phyloP scores from a whole-genome alignment of 2,888 invertebrate species.

The Linyphia triangularis region DNA sequence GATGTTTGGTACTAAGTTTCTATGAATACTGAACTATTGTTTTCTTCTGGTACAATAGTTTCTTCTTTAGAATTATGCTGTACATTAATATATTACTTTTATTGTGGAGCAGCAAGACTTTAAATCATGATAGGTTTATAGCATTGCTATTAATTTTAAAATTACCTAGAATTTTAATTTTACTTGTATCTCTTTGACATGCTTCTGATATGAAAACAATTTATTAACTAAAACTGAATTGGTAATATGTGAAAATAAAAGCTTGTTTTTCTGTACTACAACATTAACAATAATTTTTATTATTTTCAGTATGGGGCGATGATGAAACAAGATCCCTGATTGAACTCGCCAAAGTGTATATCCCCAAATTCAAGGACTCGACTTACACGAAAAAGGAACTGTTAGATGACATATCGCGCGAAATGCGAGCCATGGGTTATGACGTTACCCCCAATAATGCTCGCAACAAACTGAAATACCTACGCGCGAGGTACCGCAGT shows the following conservation, averaged over 20 bases:
- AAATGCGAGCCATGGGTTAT: constrained; percentile 52
- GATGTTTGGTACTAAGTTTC: too few relatives aligned
- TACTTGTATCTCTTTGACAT: too few relatives aligned
- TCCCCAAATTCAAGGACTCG: constrained; percentile 45
- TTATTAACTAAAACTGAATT: background rate
- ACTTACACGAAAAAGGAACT: constrained; percentile 56
- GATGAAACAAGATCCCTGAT: constrained; percentile 68
- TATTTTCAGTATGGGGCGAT: constrained; percentile 62
- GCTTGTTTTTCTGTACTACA: background rate
- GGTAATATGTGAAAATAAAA: background rate
- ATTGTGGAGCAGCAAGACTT: too few relatives aligned
- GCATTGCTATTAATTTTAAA: too few relatives aligned
- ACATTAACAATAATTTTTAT: background rate
- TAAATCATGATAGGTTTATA: too few relatives aligned
- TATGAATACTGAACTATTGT: too few relatives aligned
- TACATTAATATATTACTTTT: too few relatives aligned
- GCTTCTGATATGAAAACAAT: too few relatives aligned
- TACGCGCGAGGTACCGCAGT: constrained; percentile 43
- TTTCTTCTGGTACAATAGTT: too few relatives aligned
- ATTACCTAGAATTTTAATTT: too few relatives aligned
- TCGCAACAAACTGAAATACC: constrained; percentile 61
- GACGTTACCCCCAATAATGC: constrained; percentile 45
- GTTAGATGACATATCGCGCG: constrained; percentile 50
- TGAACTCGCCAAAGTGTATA: constrained; percentile 53
- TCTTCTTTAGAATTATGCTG: too few relatives aligned